phyloP scores from a whole-genome alignment of 2,888 invertebrate species.

The Rhimphoctona megacephalus region DNA sequence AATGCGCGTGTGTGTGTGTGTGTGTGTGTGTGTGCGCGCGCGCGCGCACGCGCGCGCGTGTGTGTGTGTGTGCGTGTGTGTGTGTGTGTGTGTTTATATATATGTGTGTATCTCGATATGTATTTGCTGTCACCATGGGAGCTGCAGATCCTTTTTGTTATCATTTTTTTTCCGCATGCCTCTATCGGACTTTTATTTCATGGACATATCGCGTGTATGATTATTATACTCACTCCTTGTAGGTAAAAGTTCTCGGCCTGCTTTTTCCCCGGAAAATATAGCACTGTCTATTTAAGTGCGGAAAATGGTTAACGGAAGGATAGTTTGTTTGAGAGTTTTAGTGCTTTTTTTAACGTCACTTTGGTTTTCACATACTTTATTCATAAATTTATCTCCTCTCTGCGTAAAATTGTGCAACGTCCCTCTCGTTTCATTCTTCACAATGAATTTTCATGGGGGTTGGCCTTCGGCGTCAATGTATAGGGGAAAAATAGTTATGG shows the following conservation, averaged over 20 bases:
- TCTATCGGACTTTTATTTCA: constrained; percentile 39
- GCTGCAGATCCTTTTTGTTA: constrained; percentile 29
- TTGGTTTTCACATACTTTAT: not conserved
- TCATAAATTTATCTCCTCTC: not conserved
- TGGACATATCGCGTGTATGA: constrained; percentile 31
- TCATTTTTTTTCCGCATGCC: constrained; percentile 15
- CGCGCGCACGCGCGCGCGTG: too few relatives aligned
- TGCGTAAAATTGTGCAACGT: not conserved
- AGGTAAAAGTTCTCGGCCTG: not conserved
- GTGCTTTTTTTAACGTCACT: not conserved
- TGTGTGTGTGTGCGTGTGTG: not conserved
- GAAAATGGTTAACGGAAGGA: not conserved
- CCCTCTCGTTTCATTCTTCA: not conserved
- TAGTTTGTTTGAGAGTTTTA: not conserved
- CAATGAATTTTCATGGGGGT: constrained; percentile 40
- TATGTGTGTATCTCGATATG: constrained; percentile 6
- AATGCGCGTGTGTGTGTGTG: constrained; percentile 24
- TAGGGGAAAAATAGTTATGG: constrained; percentile 40
- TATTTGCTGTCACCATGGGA: constrained; percentile 16
- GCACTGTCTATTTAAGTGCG: not conserved
- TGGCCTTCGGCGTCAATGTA: constrained; percentile 29
- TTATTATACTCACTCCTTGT: constrained; percentile 2
- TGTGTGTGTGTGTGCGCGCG: too few relatives aligned
- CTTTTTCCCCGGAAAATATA: not conserved
- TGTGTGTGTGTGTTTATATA: not conserved